Base-by-base conservation (phyloP, 2,113 vertebrate species). In the Chaetorhynchus papuensis region DNA sequence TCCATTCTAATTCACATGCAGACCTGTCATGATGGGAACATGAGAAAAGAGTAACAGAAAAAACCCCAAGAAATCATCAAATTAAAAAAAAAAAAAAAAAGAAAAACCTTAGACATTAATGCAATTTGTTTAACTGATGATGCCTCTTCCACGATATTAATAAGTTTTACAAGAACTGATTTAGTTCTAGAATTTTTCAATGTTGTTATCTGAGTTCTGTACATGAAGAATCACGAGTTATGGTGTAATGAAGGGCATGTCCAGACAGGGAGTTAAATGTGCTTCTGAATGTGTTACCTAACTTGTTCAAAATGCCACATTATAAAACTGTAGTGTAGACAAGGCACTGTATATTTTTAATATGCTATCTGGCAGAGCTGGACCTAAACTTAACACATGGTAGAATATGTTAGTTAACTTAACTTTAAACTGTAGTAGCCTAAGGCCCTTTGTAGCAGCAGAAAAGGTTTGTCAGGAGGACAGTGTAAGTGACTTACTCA, bases 391-490 rank as follows among this genome's bases (percentile, higher is more conserved):
- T 74, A 88, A 81, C 68, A 94, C 22, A 19, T 90, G 76, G 64
- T 74, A 81, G 66, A 86, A 44, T 93, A 74, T 49, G 56, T 86
- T 81, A 93, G 82, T 77, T 93, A 90, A 89, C 44, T 63, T 44
- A 88, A 74, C 61, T 59, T 80, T 69, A 96, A 95, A 88, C 64
- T 47, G 52, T 86, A 96, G 90, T 92, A 96, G 89, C 93, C 94
- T 93, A 93, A 90, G 92, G 95, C 85, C 68, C 76, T 2, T 7
- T 44, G 63, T 28, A 96, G 52, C 54, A 92, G 93, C 56, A 93
- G 71, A 52, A 91, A 90, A 90, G 68, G 66, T 93, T 94, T 96
- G 95, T 91, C 95, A 76, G 74, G 65, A 85, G 84, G 68, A 96
- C 81, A 96, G 87, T n/a, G 2, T 56, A 76, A 90, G 86, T 66